Conservation (phyloP, 1,140 invertebrate species). For the Metaphire vulgaris region DNA sequence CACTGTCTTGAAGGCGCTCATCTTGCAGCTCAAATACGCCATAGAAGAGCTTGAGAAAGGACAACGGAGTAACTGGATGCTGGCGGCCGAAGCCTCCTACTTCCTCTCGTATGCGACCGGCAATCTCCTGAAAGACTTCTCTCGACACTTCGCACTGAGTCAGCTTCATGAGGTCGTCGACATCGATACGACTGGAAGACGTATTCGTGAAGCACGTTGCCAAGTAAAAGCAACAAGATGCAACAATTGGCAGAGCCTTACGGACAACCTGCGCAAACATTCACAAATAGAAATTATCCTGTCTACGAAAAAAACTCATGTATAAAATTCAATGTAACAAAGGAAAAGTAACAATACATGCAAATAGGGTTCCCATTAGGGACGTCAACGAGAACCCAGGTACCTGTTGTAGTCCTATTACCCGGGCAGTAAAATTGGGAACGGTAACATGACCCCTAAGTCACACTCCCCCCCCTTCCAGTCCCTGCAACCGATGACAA, state of each 20-base stretch:
- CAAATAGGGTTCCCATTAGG: too few relatives aligned
- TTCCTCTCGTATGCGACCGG: background rate
- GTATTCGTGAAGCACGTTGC: background rate
- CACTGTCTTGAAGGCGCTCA: background rate
- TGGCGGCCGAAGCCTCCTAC: too few relatives aligned
- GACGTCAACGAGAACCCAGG: too few relatives aligned
- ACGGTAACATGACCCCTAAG: too few relatives aligned
- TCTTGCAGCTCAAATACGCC: background rate
- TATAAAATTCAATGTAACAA: too few relatives aligned
- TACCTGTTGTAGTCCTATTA: too few relatives aligned
- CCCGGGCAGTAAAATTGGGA: too few relatives aligned
- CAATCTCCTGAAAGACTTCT: background rate
- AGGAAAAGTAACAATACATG: too few relatives aligned
- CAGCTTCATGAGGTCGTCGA: background rate
- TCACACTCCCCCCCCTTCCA: too few relatives aligned
- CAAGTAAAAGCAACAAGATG: background rate
- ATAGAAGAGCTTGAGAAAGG: background rate
- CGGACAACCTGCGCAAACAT: background rate
- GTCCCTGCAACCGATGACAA: too few relatives aligned
- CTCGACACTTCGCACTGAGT: background rate
- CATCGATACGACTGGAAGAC: background rate
- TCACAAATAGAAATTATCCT: too few relatives aligned
- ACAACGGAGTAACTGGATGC: background rate
- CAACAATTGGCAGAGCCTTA: background rate
- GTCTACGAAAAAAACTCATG: too few relatives aligned